Evolutionary conservation across 2,797 vertebrate species (phyloP).

Genomic region (Amniataba percoides): DNA sequence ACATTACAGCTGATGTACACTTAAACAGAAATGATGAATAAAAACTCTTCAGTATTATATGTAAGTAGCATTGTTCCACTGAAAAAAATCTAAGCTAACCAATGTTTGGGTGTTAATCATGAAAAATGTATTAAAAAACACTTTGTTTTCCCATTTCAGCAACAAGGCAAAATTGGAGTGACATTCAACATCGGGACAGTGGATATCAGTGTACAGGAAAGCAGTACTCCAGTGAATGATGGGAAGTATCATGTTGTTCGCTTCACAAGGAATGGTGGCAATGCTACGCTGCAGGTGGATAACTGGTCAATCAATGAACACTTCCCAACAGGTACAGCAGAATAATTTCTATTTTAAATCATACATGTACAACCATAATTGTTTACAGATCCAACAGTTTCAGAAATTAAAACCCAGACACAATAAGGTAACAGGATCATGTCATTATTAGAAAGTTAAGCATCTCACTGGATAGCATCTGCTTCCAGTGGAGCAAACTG

Average conservation of each 20-base stretch:
- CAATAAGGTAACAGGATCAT: background rate
- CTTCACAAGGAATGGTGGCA: constrained; percentile 96
- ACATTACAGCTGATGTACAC: background rate
- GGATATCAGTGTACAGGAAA: constrained; percentile 95
- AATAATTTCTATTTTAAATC: background rate
- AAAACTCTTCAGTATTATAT: no score
- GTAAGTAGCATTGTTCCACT: background rate
- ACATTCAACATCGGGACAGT: constrained; percentile 97
- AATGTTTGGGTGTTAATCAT: constrained; percentile 11
- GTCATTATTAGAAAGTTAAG: background rate
- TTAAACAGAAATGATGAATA: background rate
- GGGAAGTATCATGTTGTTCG: constrained; percentile 98
- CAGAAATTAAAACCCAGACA: background rate
- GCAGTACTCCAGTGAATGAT: constrained; percentile 94
- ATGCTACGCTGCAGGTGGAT: constrained; percentile 97
- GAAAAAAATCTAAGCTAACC: background rate
- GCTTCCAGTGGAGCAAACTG: background rate
- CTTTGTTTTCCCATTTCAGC: constrained; percentile 82
- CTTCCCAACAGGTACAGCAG: constrained; percentile 93
- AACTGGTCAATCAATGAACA: constrained; percentile 98
- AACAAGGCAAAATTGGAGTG: constrained; percentile 97
- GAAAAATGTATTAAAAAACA: background rate
- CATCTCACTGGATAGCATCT: constrained; percentile 31
- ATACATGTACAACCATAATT: background rate
- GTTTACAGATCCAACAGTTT: background rate